Evolutionary conservation across 1,140 invertebrate species (phyloP), one percentile per base, ranked within the genome.

Genomic region (Globodera rostochiensis): DNA sequence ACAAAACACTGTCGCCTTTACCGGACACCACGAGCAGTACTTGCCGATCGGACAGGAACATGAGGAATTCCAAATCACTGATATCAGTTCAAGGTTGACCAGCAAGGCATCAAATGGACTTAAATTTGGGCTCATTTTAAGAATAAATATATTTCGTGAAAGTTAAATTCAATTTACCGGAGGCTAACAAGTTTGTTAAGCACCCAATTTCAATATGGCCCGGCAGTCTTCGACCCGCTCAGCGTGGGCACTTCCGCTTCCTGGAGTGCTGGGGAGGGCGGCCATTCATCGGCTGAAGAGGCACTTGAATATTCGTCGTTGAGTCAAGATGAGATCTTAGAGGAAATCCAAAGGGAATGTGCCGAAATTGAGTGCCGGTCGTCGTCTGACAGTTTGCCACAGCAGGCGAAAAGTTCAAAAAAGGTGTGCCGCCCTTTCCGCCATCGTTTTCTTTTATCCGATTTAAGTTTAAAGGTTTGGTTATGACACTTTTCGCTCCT

Each of bases 291-390:
- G 25, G 77, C 71, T n/a, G 79, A 84, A 53, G 83, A 84, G 21
- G 77, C 80, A 66, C 80, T 85, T 11, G 75, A 82, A 15, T 82
- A 46, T 6, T 73, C 81, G 50, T 69, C 81, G 11, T 53, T 80
- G 36, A 79, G 66, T 45, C 83, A 84, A 73, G 83, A 84, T 49
- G 83, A 84, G 64, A 85, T 85, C 60, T 78, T 69, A 19, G 81
- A 85, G 74, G 81, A 85, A 71, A 85, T 85, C 57, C 80, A 79
- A 70, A 73, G 84, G 36, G 84, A 85, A 77, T 83, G 82, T 69
- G 84, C 80, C 45, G 84, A 85, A 67, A 83, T 85, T 74, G 84
- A 85, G 25, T 73, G 83, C 9, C 49, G 69, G n/a, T 84, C 83
- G 11, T 50, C 73, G 6, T 85, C 83, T 3, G 78, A 79, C 49